Evolutionary conservation across 2,888 invertebrate genomes (phyloP), one percentile per base, ranked within the genome.

Genomic region (Temnothorax unifasciatus): DNA sequence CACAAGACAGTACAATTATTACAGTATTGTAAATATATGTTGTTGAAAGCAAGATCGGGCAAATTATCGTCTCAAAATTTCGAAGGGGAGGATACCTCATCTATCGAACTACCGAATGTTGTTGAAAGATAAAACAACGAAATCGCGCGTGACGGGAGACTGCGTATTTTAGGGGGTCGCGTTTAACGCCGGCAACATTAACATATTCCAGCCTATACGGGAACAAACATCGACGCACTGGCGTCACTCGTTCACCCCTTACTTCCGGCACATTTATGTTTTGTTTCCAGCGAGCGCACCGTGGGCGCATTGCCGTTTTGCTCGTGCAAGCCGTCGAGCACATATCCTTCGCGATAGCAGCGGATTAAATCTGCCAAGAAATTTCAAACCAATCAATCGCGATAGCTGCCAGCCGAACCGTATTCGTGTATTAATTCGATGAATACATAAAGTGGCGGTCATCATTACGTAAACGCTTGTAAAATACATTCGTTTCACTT

Each of bases 201-300:
- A 92, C 92, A 93, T 93, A 93, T 92, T 90, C 90, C 89, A 85
- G 85, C 89, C 85, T 90, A 86, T 87, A 83, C 88, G 87, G 83
- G 83, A 68, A 85, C 87, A 90, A 92, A 91, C 88, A 92, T 91
- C 93, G 93, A 91, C 93, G 85, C 86, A 82, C 89, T 89, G 93
- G 93, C 93, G 93, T 93, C 93, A 90, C 91, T 89, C 90, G 89
- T 91, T 91, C 89, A 85, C 88, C 93, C 92, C 92, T 93, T 93
- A 92, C 91, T 93, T 93, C 93, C 93, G 92, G 91, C 92, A 93
- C 93, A 93, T 93, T 93, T 93, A 92, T 93, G 92, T 92, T 93
- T 93, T 92, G 93, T 93, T 93, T 93, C 92, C 92, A 92, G 91
- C 89, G 90, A 90, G 87, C 90, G 90, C 89, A 85, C 89, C 89